Evolutionary conservation across 2,113 vertebrate species (phyloP).

Genomic region (Mugil cephalus): DNA sequence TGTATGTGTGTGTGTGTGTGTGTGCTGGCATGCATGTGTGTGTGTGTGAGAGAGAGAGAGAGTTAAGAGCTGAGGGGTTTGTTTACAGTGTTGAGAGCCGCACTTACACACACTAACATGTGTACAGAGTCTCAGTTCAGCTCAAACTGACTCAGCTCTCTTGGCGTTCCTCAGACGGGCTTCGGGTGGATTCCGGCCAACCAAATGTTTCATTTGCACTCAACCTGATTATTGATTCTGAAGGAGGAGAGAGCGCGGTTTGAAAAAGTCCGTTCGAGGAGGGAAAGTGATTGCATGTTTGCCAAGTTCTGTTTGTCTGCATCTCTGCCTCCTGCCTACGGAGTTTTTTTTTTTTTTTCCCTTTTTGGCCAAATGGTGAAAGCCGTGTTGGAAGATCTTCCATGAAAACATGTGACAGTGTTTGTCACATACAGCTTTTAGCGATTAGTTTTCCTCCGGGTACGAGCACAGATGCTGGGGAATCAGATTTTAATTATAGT

Average conservation of each 20-base stretch:
- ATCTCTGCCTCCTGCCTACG: slow-evolving; percentile 9
- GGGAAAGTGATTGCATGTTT: slow-evolving; percentile 47
- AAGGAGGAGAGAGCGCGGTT: slow-evolving; percentile 56
- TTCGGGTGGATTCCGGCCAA: slow-evolving; percentile 58
- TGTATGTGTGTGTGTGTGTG: slow-evolving; percentile 36
- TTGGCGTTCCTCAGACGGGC: slow-evolving; percentile 46
- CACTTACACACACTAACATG: slow-evolving; percentile 79
- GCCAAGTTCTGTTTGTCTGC: slow-evolving; percentile 42
- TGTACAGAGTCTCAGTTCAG: slow-evolving; percentile 76
- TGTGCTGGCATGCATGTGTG: slow-evolving; percentile 22
- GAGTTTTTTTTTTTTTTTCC: slow-evolving; percentile 1
- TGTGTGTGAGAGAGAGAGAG: slow-evolving; percentile 26
- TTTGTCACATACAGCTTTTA: slow-evolving; percentile 16
- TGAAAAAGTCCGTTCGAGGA: slow-evolving; percentile 18
- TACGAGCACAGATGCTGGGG: slow-evolving; percentile 9
- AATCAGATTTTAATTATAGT: slow-evolving; percentile 14
- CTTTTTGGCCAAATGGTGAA: slow-evolving; percentile 18
- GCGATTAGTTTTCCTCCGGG: slow-evolving; percentile 3
- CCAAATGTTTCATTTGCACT: slow-evolving; percentile 63
- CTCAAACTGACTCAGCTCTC: slow-evolving; percentile 71
- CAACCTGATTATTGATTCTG: slow-evolving; percentile 68
- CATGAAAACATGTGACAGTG: slow-evolving; percentile 22
- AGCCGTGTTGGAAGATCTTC: slow-evolving; percentile 35
- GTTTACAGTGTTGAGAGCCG: slow-evolving; percentile 80
- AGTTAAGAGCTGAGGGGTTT: slow-evolving; percentile 74